Conservation (phyloP, 35 echinoderm and acorn worm species). For the Patiria miniata region DNA sequence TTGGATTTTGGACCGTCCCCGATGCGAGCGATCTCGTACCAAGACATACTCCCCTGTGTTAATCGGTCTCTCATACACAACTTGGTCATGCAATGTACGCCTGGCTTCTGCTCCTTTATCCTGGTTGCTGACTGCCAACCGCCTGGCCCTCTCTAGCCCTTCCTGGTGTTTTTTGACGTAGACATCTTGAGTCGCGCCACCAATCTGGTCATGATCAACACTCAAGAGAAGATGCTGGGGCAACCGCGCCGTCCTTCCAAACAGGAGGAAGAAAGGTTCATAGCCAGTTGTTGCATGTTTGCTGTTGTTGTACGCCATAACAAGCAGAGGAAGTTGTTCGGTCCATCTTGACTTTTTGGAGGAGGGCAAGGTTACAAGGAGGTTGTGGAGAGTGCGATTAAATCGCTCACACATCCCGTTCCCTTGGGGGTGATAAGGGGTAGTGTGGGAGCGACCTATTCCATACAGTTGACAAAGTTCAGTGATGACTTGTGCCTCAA, state of each 20-base stretch:
- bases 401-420: constrained; percentile 44
- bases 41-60: too few relatives aligned
- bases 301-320: constrained; percentile 69
- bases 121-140: constrained; percentile 38
- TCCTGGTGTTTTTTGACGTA: constrained; percentile 57
- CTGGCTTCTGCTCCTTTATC: constrained; percentile 55
- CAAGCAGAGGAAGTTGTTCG: constrained; percentile 60
- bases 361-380: constrained; percentile 43
- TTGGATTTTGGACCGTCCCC: too few relatives aligned
- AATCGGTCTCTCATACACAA: too few relatives aligned
- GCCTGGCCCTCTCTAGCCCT: constrained; percentile 42
- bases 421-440: constrained; percentile 30
- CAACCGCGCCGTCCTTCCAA: constrained; percentile 64
- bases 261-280: constrained; percentile 72
- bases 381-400: constrained; percentile 71
- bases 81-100: constrained; percentile 4
- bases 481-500: constrained; percentile 56
- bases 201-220: neutral
- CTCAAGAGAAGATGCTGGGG: constrained; percentile 68
- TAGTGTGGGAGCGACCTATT: too few relatives aligned
- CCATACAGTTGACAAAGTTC: constrained; percentile 41
- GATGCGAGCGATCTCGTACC: too few relatives aligned
- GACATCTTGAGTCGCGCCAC: neutral
- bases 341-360: constrained; percentile 65
- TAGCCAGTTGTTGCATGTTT: constrained; percentile 73